Percentiles rank a stretch among this genome's conserved stretches.
Evolutionary conservation across 2,888 invertebrate species (phyloP).

Genomic region (Aleiodes alternator): DNA sequence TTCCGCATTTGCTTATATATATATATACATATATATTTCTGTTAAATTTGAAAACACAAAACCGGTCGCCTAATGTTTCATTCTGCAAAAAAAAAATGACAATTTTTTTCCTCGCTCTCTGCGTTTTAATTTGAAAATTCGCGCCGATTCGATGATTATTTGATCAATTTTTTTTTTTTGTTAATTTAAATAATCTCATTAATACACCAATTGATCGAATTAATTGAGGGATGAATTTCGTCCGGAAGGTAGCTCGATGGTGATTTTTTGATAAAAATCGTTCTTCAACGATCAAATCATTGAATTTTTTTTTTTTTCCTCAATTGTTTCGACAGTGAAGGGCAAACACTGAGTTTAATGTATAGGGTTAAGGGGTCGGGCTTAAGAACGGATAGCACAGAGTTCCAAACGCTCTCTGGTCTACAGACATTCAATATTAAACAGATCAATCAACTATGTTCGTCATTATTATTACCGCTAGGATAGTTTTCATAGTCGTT

Average conservation of each 20-base stretch:
- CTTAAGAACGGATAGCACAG: conserved; percentile 72
- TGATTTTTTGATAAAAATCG: neutral
- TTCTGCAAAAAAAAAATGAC: neutral
- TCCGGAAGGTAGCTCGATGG: conserved; percentile 14
- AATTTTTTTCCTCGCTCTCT: conserved; percentile 57
- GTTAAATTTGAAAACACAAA: conserved; percentile 53
- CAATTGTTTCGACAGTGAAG: conserved; percentile 45
- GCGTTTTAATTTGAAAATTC: conserved; percentile 55
- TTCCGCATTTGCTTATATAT: neutral
- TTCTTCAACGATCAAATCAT: conserved; percentile 10
- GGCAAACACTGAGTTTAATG: conserved; percentile 42
- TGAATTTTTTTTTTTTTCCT: neutral
- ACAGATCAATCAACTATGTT: conserved; percentile 75
- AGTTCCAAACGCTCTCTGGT: conserved; percentile 76
- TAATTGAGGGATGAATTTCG: conserved; percentile 24
- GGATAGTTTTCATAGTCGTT: conserved; percentile 72
- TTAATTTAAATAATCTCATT: conserved; percentile 23
- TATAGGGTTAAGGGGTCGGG: conserved; percentile 51
- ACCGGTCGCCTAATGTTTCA: conserved; percentile 52
- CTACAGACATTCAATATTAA: conserved; percentile 76
- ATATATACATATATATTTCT: neutral
- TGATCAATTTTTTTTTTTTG: conserved; percentile 31
- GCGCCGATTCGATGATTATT: conserved; percentile 23
- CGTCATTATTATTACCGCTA: conserved; percentile 73
- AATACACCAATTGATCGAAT: conserved; percentile 32